phyloP scores from a whole-genome alignment of 2,113 vertebrate species.

The Aramus guarauna region DNA sequence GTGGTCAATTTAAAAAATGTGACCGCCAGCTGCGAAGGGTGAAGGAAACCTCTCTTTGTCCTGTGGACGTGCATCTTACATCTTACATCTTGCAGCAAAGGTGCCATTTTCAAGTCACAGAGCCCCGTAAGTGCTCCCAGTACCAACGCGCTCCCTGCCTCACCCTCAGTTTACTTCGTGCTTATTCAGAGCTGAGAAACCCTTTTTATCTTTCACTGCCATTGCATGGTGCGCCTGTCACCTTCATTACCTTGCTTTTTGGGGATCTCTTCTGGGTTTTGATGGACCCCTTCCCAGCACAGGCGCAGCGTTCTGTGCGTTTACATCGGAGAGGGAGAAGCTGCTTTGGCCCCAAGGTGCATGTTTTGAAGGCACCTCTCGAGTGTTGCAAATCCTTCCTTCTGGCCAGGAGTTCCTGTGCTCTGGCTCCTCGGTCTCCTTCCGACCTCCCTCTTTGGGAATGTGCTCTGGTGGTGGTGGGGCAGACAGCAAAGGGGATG shows the following conservation, averaged over 20 bases:
- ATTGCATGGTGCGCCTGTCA: not conserved
- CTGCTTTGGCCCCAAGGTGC: not conserved
- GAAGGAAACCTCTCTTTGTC: not conserved
- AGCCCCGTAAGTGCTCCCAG: not conserved
- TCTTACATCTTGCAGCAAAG: too few species aligned
- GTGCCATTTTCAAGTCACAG: not conserved
- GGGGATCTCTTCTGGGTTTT: not conserved
- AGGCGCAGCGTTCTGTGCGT: fast-evolving
- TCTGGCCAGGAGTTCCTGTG: not conserved
- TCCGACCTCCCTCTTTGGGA: not conserved
- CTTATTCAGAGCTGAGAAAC: not conserved
- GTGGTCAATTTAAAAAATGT: not conserved
- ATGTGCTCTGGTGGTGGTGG: fast-evolving
- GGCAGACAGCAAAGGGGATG: not conserved
- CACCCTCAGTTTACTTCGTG: fast-evolving
- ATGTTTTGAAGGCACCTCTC: not conserved
- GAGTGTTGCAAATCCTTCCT: not conserved
- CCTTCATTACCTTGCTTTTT: not conserved
- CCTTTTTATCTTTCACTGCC: not conserved
- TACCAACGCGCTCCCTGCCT: not conserved
- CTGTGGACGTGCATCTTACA: not conserved
- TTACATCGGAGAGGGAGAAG: not conserved
- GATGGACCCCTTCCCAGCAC: not conserved
- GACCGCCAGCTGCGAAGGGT: not conserved
- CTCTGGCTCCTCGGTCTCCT: not conserved